Evolutionary conservation across 30 jellyfish, hydroid and myxozoan genomes (phyloP), one percentile per base, ranked within the genome.

Genomic region (Catostylus mosaicus): DNA sequence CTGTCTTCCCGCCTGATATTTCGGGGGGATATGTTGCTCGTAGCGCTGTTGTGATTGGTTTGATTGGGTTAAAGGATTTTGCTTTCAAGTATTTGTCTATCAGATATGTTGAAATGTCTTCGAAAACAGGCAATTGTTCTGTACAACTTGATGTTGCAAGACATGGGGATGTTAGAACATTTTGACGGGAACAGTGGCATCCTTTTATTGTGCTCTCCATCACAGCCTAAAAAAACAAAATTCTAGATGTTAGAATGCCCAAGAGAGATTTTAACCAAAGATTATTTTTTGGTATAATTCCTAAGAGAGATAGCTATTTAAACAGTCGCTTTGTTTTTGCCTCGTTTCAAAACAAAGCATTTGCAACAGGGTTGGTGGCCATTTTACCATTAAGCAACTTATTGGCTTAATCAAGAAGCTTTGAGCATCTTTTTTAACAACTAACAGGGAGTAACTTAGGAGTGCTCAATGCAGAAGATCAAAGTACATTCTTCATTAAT

Each of bases 151-250:
- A 59, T 22, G 75, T 35, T 11, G 84, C 78, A 26, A 77, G 80
- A 59, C 96, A 86, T 2, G 82, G 86, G 18, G 72, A 66, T 27
- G 67, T 67, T 23, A 65, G 36, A 6, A 16, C 52, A 1, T 73
- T 75, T 3, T 56, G 73, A 19, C 78, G 16, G 11, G 90, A 64
- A 82, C 96, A 86, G 27, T 76, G 87, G 47, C 86, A 86, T 16
- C 68, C 86, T 59, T 75, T 75, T n/a, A 75, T 86, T 4, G 90
- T 77, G 75, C 86, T 86, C 52, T 66, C 86, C 90, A 77, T 76
- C 45, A 86, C 90, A n/a, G 96, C 96, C 96, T 86, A 18, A 63
- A 20, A 48, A 32, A 29, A 30, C 30, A 47, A n/a, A 73, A 73
- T 36, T 20, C 45, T 11, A 50, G 1, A 37, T 2, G 71, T 45